Conservation (phyloP, 2,888 invertebrate species). For the Brenthis ino region DNA sequence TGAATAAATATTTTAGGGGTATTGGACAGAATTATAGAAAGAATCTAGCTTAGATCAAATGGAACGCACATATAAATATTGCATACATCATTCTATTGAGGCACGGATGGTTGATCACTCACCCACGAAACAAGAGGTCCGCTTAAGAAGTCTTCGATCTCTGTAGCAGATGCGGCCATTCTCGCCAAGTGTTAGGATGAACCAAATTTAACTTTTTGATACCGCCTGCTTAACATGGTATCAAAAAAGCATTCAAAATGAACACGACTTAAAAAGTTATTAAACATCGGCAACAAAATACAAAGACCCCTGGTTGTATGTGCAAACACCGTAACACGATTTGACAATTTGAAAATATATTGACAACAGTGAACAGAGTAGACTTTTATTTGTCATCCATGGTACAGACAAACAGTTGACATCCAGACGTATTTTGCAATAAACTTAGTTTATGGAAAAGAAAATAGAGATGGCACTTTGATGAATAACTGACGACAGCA, state of each 20-base stretch:
- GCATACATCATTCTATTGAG: slow-evolving; percentile 57
- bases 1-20: slow-evolving; percentile 27
- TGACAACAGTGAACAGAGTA: not conserved
- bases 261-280: slow-evolving; percentile 51
- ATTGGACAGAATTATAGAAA: slow-evolving; percentile 32
- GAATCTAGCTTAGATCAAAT: slow-evolving; percentile 51
- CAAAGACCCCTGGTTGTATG: slow-evolving; percentile 46
- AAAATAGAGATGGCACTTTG: too few relatives aligned
- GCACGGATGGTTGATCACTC: slow-evolving; percentile 78
- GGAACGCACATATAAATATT: slow-evolving; percentile 60
- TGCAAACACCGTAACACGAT: slow-evolving; percentile 48
- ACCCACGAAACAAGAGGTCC: slow-evolving; percentile 94
- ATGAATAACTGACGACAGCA: too few relatives aligned
- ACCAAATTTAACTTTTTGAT: slow-evolving; percentile 60
- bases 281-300: slow-evolving; percentile 65
- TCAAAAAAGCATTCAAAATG: slow-evolving; percentile 53
- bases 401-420: slow-evolving; percentile 14
- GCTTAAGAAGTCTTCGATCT: slow-evolving; percentile 91
- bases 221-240: slow-evolving; percentile 64
- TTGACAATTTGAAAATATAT: slow-evolving; percentile 35
- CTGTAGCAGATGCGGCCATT: slow-evolving; percentile 85
- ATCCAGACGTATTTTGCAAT: slow-evolving; percentile 1
- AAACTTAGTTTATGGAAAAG: too few relatives aligned
- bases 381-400: too few relatives aligned
- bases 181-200: slow-evolving; percentile 69